Evolutionary conservation across 2,113 vertebrate genomes (phyloP), one percentile per base, ranked within the genome.

Genomic region (Pituophis catenifer): DNA sequence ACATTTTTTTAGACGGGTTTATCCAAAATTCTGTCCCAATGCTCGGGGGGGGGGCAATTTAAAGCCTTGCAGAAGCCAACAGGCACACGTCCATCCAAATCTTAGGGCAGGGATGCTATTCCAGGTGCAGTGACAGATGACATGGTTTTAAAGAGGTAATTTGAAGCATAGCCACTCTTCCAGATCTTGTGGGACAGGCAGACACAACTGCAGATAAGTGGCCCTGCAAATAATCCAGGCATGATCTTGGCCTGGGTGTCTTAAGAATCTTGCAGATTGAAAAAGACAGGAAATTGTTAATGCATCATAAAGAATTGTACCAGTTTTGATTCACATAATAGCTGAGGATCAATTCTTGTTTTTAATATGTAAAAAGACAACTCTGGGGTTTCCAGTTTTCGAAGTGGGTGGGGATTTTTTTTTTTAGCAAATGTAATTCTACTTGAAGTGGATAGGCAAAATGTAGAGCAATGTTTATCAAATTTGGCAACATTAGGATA

Each of bases 11-110:
- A 65, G 65, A 21, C 9, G 17, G 33, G 15, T 13, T 81, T 38
- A 81, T 38, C 17, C 33, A 38, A 81, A 38, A 81, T 81, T 13
- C n/a, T 38, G 70, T 75, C n/a, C 15, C 70, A 38, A n/a, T 75
- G n/a, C 13, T 75, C 0, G 2, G 70, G 6, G n/a, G 13, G 2
- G 0, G 1, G 9, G 52, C n/a, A 0, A 54, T 81, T 81, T 81
- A 38, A 75, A 81, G 70, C 15, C 7, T 81, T 81, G 15, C n/a
- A 19, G 33, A 81, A 81, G 70, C 15, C 70, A 81, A 81, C n/a
- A 38, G 70, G n/a, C 15, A 17, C 33, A 81, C 2, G 2, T 19
- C 33, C 15, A 38, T 33, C 33, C n/a, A 81, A 81, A 38, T 81
- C 15, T 38, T 38, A 81, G 70, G n/a, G 15, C n/a, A 75, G n/a